Conservation (phyloP, 2,888 invertebrate genomes). For the Orchesella flavescens region DNA sequence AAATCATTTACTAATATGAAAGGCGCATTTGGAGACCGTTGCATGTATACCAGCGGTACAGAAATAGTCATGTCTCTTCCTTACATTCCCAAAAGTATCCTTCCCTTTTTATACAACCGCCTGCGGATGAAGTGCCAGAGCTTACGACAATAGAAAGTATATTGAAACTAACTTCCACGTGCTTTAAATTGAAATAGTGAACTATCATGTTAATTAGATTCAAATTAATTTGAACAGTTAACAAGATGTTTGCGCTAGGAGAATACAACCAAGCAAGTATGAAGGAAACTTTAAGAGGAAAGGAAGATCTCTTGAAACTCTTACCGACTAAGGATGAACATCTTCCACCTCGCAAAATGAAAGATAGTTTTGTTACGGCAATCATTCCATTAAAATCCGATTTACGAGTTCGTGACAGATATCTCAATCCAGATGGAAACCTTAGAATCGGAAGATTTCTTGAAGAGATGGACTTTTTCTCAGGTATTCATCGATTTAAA, state of each 20-base stretch:
- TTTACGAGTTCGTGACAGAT: conserved; percentile 79
- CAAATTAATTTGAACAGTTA: conserved; percentile 30
- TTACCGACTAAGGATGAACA: conserved; percentile 78
- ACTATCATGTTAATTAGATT: too few relatives aligned
- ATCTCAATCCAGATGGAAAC: conserved; percentile 78
- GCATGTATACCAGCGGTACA: not conserved
- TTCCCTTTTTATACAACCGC: conserved; percentile 48
- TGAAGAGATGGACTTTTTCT: conserved; percentile 87
- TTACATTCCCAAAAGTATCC: too few relatives aligned
- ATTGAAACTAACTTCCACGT: too few relatives aligned
- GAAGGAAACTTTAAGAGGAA: conserved; percentile 25
- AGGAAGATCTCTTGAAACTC: conserved; percentile 74
- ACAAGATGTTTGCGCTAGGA: conserved; percentile 47
- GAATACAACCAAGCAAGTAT: conserved; percentile 56
- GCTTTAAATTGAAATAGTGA: too few relatives aligned
- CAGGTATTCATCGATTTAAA: conserved; percentile 77
- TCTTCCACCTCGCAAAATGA: conserved; percentile 79
- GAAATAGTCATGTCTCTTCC: too few relatives aligned
- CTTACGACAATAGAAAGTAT: conserved; percentile 46
- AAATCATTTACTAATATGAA: not conserved
- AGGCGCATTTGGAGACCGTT: not conserved
- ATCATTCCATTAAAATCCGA: conserved; percentile 81
- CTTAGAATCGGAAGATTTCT: conserved; percentile 83
- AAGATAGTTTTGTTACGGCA: conserved; percentile 75
- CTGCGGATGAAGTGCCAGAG: conserved; percentile 37